Conservation (phyloP, 1,140 invertebrate genomes). For the Caerostris extrusa region DNA sequence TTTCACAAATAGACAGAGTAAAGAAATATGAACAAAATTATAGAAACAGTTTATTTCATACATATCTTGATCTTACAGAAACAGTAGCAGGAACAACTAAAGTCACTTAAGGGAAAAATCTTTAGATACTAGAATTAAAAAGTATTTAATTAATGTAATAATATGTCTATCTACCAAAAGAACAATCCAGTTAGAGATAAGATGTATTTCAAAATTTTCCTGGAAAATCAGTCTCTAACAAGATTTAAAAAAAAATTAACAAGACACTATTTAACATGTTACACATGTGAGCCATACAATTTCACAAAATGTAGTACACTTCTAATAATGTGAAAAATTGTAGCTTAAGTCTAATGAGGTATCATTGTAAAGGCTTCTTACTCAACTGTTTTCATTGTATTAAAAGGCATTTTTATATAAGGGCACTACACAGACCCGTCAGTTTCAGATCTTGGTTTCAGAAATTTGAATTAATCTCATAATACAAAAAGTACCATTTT, state of each 20-base stretch:
- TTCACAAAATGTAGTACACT: constrained; percentile 66
- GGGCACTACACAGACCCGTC: constrained; percentile 77
- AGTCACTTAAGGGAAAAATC: constrained; percentile 63
- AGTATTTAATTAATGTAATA: constrained; percentile 62
- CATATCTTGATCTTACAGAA: constrained; percentile 76
- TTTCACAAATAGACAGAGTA: too few species aligned
- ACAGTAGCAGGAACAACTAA: constrained; percentile 76
- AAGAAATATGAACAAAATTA: constrained; percentile 30
- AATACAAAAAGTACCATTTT: constrained; percentile 69
- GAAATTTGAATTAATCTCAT: constrained; percentile 53
- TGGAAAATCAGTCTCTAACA: constrained; percentile 73
- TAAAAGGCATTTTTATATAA: constrained; percentile 77
- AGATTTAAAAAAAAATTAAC: constrained; percentile 73
- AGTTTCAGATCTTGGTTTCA: constrained; percentile 75
- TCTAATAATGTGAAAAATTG: constrained; percentile 75
- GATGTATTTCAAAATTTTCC: constrained; percentile 63
- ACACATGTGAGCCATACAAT: constrained; percentile 65
- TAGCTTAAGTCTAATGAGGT: constrained; percentile 77
- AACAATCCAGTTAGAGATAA: constrained; percentile 72
- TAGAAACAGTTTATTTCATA: constrained; percentile 78
- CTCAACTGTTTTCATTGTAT: constrained; percentile 63
- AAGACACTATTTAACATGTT: constrained; percentile 60
- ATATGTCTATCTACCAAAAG: constrained; percentile 76
- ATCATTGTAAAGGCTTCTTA: constrained; percentile 77
- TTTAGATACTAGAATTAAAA: constrained; percentile 51